Conservation (phyloP, 2,888 invertebrate genomes). For the Boloria selene region DNA sequence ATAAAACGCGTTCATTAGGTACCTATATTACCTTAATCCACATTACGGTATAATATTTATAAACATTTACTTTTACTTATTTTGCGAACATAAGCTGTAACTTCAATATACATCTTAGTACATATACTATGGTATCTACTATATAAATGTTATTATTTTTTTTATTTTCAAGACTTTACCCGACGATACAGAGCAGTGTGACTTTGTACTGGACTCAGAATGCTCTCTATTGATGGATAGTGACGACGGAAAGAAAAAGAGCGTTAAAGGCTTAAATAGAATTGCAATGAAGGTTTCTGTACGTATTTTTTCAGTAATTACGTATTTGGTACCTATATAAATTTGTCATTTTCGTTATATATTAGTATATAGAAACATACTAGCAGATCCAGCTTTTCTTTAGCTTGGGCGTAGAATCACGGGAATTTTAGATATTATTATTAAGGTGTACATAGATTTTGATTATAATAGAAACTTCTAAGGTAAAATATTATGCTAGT, state of each 20-base stretch:
- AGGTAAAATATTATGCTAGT: too few relatives aligned
- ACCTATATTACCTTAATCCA: too few relatives aligned
- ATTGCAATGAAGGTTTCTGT: slow-evolving; percentile 56
- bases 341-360: too few relatives aligned
- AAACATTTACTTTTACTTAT: too few relatives aligned
- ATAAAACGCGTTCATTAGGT: too few relatives aligned
- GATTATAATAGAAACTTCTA: too few relatives aligned
- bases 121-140: too few relatives aligned
- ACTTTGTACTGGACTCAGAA: slow-evolving; percentile 64
- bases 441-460: too few relatives aligned
- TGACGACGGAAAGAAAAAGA: slow-evolving; percentile 50
- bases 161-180: slow-evolving; percentile 44
- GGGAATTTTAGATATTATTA: too few relatives aligned
- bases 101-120: neutral
- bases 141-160: neutral
- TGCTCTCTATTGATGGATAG: slow-evolving; percentile 71
- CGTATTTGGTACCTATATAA: neutral
- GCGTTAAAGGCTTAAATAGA: slow-evolving; percentile 47
- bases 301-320: slow-evolving; percentile 37
- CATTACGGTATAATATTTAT: neutral
- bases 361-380: too few relatives aligned
- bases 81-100: neutral
- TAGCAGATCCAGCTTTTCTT: too few relatives aligned
- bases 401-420: too few relatives aligned
- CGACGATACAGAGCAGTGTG: slow-evolving; percentile 56